Percentiles rank a stretch among this genome's conserved stretches.
Conservation (phyloP, 2,888 invertebrate genomes). For the Platypus cylindrus region DNA sequence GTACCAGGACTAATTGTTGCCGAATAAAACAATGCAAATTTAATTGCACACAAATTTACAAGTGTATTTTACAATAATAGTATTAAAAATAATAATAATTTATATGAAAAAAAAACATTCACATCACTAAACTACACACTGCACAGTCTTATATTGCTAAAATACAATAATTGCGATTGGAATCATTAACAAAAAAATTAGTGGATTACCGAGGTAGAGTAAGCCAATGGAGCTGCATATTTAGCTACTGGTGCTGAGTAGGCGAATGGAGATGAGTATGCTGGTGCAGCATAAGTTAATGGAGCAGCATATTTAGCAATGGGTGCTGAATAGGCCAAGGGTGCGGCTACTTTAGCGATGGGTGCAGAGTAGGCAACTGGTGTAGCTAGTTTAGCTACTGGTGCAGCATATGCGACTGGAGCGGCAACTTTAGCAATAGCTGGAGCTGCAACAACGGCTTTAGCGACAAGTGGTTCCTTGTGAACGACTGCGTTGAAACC, state of each 20-base stretch:
- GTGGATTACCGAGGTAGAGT: constrained; percentile 17
- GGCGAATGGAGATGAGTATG: constrained; percentile 13
- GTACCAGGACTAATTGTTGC: too few species aligned
- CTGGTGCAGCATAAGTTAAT: constrained; percentile 15
- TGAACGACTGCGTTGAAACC: constrained; percentile 45
- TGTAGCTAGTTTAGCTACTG: constrained; percentile 15
- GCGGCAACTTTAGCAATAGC: constrained; percentile 23
- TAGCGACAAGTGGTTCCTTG: constrained; percentile 32
- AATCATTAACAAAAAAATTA: too few species aligned
- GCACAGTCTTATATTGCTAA: too few species aligned
- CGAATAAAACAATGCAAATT: too few species aligned
- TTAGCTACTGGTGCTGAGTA: constrained; percentile 13
- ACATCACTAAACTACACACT: too few species aligned
- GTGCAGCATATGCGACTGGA: constrained; percentile 24
- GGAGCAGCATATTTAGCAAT: constrained; percentile 11
- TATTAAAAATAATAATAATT: constrained; percentile 2
- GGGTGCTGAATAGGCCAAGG: constrained; percentile 18
- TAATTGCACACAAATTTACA: too few species aligned
- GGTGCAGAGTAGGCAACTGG: constrained; percentile 7
- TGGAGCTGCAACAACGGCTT: constrained; percentile 25
- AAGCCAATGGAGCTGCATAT: constrained; percentile 12
- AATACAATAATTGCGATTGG: too few species aligned
- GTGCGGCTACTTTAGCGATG: constrained; percentile 3
- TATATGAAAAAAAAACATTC: too few species aligned
- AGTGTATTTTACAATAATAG: too few species aligned